Conservation (phyloP, 2,888 invertebrate genomes). For the Lypha dubia region DNA sequence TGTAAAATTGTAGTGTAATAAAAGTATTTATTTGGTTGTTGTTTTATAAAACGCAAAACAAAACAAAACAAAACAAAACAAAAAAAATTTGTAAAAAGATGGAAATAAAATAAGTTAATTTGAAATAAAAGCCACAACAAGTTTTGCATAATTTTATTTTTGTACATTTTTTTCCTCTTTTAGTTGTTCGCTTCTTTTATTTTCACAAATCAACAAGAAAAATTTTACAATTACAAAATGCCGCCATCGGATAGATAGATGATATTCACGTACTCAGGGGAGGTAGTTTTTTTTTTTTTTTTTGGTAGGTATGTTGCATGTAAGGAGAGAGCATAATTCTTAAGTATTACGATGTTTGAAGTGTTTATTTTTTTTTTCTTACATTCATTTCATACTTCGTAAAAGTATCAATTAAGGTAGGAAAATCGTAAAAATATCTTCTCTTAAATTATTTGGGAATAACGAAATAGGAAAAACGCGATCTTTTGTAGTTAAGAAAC, state of each 20-base stretch:
- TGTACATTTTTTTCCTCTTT: constrained; percentile 40
- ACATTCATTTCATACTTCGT: constrained; percentile 30
- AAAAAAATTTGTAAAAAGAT: constrained; percentile 19
- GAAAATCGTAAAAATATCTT: constrained; percentile 62
- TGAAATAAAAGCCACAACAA: constrained; percentile 61
- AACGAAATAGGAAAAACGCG: constrained; percentile 29
- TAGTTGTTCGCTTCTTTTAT: constrained; percentile 11
- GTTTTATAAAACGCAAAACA: constrained; percentile 1
- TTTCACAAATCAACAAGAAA: constrained; percentile 36
- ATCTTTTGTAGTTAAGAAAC: constrained; percentile 4
- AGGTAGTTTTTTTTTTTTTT: not conserved
- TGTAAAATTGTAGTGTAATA: constrained; percentile 64
- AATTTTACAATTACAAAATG: constrained; percentile 40
- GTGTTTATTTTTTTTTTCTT: constrained; percentile 6
- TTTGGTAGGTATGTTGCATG: not conserved
- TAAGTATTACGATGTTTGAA: constrained; percentile 9
- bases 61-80: no score
- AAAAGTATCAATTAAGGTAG: constrained; percentile 68
- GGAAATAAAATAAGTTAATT: constrained; percentile 55
- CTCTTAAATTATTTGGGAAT: constrained; percentile 35
- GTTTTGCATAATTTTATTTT: constrained; percentile 65
- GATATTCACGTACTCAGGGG: not conserved
- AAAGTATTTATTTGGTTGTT: constrained; percentile 47
- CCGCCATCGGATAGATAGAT: constrained; percentile 38
- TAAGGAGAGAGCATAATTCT: not conserved